Evolutionary conservation across 2,113 vertebrate genomes (phyloP), one percentile per base, ranked within the genome.

Genomic region (Laterallus jamaicensis): DNA sequence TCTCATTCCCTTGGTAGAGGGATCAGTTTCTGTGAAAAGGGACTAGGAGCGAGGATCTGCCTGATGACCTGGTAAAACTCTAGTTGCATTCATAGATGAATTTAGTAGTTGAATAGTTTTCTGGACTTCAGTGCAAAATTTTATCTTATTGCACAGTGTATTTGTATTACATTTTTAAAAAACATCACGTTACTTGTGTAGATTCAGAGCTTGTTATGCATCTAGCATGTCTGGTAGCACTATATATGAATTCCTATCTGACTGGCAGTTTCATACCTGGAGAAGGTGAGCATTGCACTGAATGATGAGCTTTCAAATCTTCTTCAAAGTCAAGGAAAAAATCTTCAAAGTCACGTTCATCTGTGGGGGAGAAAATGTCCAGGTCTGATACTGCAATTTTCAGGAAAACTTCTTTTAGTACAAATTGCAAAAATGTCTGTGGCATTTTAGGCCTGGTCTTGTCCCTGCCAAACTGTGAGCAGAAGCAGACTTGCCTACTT

Each of bases 311-410:
- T 97, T 99, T 98, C 67, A 98, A 95, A 95, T 99, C 99, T 86
- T 99, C 99, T 92, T 99, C 98, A 92, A 98, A 98, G 91, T 99
- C 99, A 68, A 99, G 92, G 47, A 99, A 97, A 76, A 99, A 98
- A 55, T 99, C 98, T 52, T 99, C 99, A 93, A 98, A 98, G 87
- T 99, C 98, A 92, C 98, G 98, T 73, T 99, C 99, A 84, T 99
- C 98, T 99, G 86, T 54, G 58, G 64, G 78, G 59, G 39, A 49
- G 28, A 96, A 95, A 97, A 94, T 50, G n/a, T 8, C 10, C 68
- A 69, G 56, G 86, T 62, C 16, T 52, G 19, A 67, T 19, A 86
- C 29, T 70, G 26, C 18, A 69, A 10, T 74, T 91, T 83, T 94
- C 56, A 83, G 68, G 39, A 82, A 66, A 69, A n/a, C 3, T 5